Evolutionary conservation across 2,888 invertebrate species (phyloP).

Genomic region (Nomada fabriciana): DNA sequence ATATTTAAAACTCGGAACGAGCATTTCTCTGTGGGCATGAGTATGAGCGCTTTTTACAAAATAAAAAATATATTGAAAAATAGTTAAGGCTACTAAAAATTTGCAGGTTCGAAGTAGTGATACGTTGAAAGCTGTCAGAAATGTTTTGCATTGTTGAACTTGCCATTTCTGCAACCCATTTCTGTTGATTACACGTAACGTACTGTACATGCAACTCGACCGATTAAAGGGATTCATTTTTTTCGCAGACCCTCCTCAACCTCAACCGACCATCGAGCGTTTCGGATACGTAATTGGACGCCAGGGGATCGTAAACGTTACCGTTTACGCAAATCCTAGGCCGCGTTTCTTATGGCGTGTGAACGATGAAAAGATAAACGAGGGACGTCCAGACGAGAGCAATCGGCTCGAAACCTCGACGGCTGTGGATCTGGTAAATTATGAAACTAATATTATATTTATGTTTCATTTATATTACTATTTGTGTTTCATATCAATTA

Average conservation of each 20-base stretch:
- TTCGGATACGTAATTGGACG: constrained; percentile 91
- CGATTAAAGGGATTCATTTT: neutral
- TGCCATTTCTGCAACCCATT: neutral
- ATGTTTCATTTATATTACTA: neutral
- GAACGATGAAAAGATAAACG: constrained; percentile 86
- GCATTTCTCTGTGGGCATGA: too few relatives aligned
- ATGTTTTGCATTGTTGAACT: neutral
- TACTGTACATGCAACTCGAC: neutral
- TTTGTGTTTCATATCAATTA: neutral
- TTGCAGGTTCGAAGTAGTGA: too few relatives aligned
- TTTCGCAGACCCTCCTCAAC: constrained; percentile 88
- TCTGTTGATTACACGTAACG: neutral
- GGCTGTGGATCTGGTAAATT: constrained; percentile 85
- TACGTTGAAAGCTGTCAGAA: neutral
- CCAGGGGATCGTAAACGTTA: constrained; percentile 90
- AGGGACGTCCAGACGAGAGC: constrained; percentile 85
- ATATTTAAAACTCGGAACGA: too few relatives aligned
- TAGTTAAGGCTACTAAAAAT: too few relatives aligned
- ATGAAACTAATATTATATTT: constrained; percentile 15
- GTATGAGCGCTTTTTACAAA: too few relatives aligned
- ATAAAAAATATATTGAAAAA: too few relatives aligned
- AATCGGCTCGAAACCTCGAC: constrained; percentile 85
- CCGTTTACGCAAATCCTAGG: constrained; percentile 89
- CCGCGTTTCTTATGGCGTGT: constrained; percentile 90
- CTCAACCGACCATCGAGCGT: constrained; percentile 86